Base-by-base conservation (phyloP, 1,140 invertebrate species). In the Mycetomoellerius zeteki region DNA sequence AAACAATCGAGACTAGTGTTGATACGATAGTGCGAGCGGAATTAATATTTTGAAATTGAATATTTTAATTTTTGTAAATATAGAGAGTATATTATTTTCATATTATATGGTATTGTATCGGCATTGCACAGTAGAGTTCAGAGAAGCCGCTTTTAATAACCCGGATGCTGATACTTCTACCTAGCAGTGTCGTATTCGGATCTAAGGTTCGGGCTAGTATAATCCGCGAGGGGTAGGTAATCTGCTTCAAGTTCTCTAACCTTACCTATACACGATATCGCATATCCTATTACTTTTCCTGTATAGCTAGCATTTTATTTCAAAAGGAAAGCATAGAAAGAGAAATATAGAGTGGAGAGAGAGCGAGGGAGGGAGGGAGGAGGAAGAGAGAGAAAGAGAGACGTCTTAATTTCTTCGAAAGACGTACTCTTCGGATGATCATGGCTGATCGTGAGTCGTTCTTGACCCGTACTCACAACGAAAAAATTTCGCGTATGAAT, bases 51-150 rank as follows among this genome's bases (percentile, higher is more conserved):
- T 94, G 93, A 94, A 94, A 94, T 93, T 72, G 37, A 93, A 94
- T 93, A 90, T 89, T 93, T 93, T 94, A 94, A 94, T 94, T 94
- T 91, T 94, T 91, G 91, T 94, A 94, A 94, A 94, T 94, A 94
- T 94, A 94, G 90, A 93, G 86, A 69, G 24, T 37, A 90, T 92
- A 94, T 92, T 93, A 92, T 93, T 93, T 84, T 89, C 85, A 90
- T n/a, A n/a, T 88, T 89, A 88, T 67, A 72, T 60, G 12, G 86
- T 72, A 92, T 92, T 92, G 86, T 89, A 64, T 72, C 47, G 77
- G 58, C 81, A 52, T 78, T 30, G n/a, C 81, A 67, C 58, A 54
- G 21, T 27, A 65, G 75, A 78, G 90, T 92, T 91, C 92, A 93
- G 67, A 94, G 73, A 88, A 86, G 77, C 92, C 93, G 93, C 91